Evolutionary conservation across 35 echinoderm and acorn worm species (phyloP).

Genomic region (Ophiothrix spiculata): DNA sequence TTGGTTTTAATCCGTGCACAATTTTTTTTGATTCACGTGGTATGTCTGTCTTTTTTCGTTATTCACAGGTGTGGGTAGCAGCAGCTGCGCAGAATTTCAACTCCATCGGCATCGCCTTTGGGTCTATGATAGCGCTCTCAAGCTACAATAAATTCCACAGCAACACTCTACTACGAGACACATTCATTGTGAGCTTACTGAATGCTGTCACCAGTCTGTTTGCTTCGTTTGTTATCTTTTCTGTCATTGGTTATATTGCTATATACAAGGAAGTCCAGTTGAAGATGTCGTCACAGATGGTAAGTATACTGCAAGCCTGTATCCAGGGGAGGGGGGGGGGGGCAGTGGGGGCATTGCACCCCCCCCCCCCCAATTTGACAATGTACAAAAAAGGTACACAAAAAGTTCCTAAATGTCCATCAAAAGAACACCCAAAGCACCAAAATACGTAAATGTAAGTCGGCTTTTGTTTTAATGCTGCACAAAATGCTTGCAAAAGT

Average conservation of each 20-base stretch:
- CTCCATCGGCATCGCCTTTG: conserved; percentile 98
- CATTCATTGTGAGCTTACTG: conserved; percentile 57
- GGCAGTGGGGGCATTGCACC: too few relatives aligned
- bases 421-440: too few relatives aligned
- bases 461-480: too few relatives aligned
- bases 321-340: too few relatives aligned
- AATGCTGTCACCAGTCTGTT: conserved; percentile 86
- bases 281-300: conserved; percentile 72
- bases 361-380: too few relatives aligned
- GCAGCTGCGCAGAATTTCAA: conserved; percentile 98
- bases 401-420: too few relatives aligned
- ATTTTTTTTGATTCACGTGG: not conserved
- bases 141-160: conserved; percentile 97
- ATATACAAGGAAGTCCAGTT: conserved; percentile 40
- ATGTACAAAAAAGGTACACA: too few relatives aligned
- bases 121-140: conserved; percentile 93
- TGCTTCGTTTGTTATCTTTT: conserved; percentile 82
- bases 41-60: not conserved
- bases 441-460: too few relatives aligned
- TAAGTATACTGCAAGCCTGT: too few relatives aligned
- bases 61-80: conserved; percentile 81
- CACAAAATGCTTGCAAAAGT: too few relatives aligned
- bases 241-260: conserved; percentile 77
- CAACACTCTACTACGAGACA: conserved; percentile 71
- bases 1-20: too few relatives aligned